Base-by-base conservation (phyloP, 2,797 vertebrate genomes). In the Pantherophis vulpinus region DNA sequence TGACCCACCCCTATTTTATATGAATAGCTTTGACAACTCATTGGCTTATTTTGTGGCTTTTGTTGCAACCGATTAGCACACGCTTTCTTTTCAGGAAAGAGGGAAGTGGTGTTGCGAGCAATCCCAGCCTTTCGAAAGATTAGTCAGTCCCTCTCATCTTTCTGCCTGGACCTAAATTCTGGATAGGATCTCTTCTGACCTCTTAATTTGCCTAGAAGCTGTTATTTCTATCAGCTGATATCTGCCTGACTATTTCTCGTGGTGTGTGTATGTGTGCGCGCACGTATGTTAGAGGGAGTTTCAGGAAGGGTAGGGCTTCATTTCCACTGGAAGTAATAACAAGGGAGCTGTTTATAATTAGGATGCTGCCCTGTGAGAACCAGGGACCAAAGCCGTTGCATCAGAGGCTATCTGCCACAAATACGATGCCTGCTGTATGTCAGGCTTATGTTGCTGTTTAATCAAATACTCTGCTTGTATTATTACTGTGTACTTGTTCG, bases 151-250 rank as follows among this genome's bases (percentile, higher is more conserved):
- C 54, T 70, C 95, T 92, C 95, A 94, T 29, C 91, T 91, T 93
- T 14, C 42, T 0, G 0, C 83, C 0, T 55, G 56, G 0, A 20
- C 1, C 0, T 86, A 42, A 61, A 89, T 95, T 93, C 66, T 96
- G 96, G 95, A 89, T 87, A 95, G 95, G 92, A 93, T 94, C 92
- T 92, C 32, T 91, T 94, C 94, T 95, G 91, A 97, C 90, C 90
- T 91, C 95, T 97, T 95, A 96, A 94, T 0, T 25, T 92, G 95
- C 94, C 96, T 91, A 87, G 94, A 92, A 66, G 91, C 0, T 13
- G 93, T 94, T 79, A 93, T 87, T 95, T 94, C 96, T 97, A 96
- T 98, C 98, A 98, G 98, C 97, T 97, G 97, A 98, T 97, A 60
- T 86, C 61, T 96, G 97, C 96, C 97, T 97, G 97, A 97, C 96